Percentiles rank a stretch among this genome's conserved stretches.
Evolutionary conservation across 2,888 invertebrate species (phyloP).

Genomic region (Drosophila monieri): DNA sequence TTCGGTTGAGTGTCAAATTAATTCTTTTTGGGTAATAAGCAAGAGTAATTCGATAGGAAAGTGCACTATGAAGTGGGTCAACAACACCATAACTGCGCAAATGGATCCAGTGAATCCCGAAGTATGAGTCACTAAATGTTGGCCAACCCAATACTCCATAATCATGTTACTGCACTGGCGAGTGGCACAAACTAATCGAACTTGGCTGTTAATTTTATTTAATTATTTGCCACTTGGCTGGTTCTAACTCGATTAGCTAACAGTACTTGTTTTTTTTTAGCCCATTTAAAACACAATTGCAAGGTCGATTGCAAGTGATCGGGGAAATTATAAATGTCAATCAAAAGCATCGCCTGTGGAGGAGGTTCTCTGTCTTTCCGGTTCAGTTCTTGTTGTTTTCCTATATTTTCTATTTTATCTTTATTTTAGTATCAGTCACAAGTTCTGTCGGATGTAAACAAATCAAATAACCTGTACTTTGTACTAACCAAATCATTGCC

Average conservation of each 20-base stretch:
- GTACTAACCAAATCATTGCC: constrained; percentile 49
- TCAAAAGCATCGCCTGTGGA: background rate
- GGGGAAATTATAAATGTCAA: constrained; percentile 16
- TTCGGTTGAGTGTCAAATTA: constrained; percentile 49
- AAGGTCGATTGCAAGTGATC: constrained; percentile 55
- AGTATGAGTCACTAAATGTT: constrained; percentile 48
- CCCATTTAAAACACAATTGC: constrained; percentile 49
- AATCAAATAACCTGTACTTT: constrained; percentile 38
- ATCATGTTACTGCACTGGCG: constrained; percentile 6
- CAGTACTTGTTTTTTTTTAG: constrained; percentile 13
- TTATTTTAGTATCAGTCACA: constrained; percentile 28
- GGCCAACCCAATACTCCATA: background rate
- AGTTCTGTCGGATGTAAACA: constrained; percentile 47
- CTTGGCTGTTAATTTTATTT: constrained; percentile 20
- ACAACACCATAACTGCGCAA: constrained; percentile 50
- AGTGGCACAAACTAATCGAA: constrained; percentile 8
- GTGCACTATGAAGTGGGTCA: constrained; percentile 61
- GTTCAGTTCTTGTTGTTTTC: background rate
- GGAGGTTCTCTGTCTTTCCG: background rate
- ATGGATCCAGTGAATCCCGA: constrained; percentile 28
- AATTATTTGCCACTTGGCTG: constrained; percentile 42
- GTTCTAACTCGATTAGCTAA: constrained; percentile 36
- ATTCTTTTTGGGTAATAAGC: constrained; percentile 19
- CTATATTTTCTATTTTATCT: constrained; percentile 5
- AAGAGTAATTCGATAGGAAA: constrained; percentile 33